phyloP scores from a whole-genome alignment of 2,797 vertebrate species.

The Centropyge bicolor region DNA sequence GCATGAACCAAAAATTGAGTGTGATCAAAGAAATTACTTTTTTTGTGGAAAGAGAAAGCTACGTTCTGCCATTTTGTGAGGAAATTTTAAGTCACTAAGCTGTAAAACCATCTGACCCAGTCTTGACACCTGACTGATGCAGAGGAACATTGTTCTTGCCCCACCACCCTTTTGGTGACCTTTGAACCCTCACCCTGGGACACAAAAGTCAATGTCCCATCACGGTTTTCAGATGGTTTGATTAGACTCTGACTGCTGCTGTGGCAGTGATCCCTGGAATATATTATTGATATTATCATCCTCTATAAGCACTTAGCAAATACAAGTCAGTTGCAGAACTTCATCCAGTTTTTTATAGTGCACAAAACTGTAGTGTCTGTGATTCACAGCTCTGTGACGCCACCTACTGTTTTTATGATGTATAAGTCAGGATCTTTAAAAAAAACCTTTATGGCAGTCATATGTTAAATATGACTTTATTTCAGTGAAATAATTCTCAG shows the following conservation, averaged over 20 bases:
- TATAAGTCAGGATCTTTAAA: background rate
- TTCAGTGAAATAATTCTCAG: background rate
- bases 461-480: background rate
- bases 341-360: too few species aligned
- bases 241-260: conserved; percentile 3
- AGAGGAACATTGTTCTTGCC: background rate
- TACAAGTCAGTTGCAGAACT: background rate
- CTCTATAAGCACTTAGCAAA: background rate
- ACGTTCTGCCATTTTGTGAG: background rate
- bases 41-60: background rate
- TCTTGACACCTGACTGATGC: conserved; percentile 24
- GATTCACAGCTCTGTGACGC: conserved; percentile 29
- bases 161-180: conserved; percentile 19
- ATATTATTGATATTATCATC: background rate
- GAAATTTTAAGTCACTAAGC: background rate
- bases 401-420: conserved; percentile 44
- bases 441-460: background rate
- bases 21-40: background rate
- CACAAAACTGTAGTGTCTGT: background rate
- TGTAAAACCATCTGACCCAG: conserved; percentile 7
- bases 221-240: background rate
- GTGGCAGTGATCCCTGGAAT: background rate
- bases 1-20: background rate
- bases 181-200: conserved; percentile 18
- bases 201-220: conserved; percentile 22